Evolutionary conservation across 92 coral and sea anemone species (phyloP).

Genomic region (Pocillopora meandrina): DNA sequence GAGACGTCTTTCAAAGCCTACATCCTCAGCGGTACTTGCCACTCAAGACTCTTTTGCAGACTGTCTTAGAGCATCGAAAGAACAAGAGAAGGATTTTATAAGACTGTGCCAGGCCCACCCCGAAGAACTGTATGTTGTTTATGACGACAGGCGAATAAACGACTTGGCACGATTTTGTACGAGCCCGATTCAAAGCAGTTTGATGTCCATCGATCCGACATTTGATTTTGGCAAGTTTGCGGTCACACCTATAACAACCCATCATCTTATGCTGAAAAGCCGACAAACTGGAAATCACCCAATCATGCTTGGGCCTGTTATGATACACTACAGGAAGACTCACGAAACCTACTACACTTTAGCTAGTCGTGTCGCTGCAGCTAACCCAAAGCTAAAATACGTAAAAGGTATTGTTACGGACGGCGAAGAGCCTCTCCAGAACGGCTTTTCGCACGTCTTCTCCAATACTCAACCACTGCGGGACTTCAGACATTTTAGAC

Average conservation of each 20-base stretch:
- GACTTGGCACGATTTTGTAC: constrained; percentile 38
- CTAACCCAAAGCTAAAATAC: constrained; percentile 35
- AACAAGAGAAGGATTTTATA: constrained; percentile 28
- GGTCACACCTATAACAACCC: constrained; percentile 37
- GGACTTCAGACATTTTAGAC: constrained; percentile 38
- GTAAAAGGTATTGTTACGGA: constrained; percentile 37
- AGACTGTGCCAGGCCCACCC: constrained; percentile 40
- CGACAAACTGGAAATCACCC: constrained; percentile 39
- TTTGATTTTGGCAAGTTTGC: constrained; percentile 35
- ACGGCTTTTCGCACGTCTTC: constrained; percentile 36
- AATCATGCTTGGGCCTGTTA: constrained; percentile 28
- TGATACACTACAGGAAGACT: constrained; percentile 40
- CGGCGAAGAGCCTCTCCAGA: constrained; percentile 48
- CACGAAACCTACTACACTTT: constrained; percentile 26
- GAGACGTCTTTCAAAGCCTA: constrained; percentile 30
- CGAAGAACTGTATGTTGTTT: constrained; percentile 34
- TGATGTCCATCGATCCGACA: constrained; percentile 18
- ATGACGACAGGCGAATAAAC: constrained; percentile 24
- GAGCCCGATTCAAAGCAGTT: constrained; percentile 18
- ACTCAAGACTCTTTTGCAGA: constrained; percentile 43
- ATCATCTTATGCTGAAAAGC: constrained; percentile 28
- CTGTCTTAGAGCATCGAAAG: constrained; percentile 32
- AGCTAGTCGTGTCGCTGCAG: constrained; percentile 30
- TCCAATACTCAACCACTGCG: constrained; percentile 25
- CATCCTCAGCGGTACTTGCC: constrained; percentile 18